phyloP scores from a whole-genome alignment of 2,888 invertebrate species.

The Periphyllus acericola region DNA sequence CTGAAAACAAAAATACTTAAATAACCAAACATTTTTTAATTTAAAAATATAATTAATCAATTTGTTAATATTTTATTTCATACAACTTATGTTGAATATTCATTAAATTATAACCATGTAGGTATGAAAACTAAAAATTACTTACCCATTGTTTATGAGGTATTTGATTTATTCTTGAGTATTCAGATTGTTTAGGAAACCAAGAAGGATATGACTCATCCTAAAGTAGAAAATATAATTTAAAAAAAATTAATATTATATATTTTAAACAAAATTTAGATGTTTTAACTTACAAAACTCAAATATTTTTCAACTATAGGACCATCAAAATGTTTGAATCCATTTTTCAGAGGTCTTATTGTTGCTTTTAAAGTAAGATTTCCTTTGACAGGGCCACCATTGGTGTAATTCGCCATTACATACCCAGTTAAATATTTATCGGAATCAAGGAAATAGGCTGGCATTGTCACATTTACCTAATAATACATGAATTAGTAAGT shows the following conservation, averaged over 20 bases:
- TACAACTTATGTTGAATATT: neutral
- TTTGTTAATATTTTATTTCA: neutral
- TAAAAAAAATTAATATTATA: neutral
- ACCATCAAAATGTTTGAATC: slow-evolving; percentile 64
- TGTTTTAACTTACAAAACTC: slow-evolving; percentile 74
- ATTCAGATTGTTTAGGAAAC: slow-evolving; percentile 73
- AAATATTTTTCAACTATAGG: slow-evolving; percentile 78
- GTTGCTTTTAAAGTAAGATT: slow-evolving; percentile 88
- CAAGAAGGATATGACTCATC: slow-evolving; percentile 85
- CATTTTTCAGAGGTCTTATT: slow-evolving; percentile 74
- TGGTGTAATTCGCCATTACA: slow-evolving; percentile 94
- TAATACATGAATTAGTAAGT: slow-evolving; percentile 62
- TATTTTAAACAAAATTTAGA: slow-evolving; percentile 60
- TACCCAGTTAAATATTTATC: slow-evolving; percentile 85
- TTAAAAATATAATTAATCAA: slow-evolving; percentile 19
- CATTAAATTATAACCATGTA: neutral
- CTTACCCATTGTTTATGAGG: slow-evolving; percentile 80
- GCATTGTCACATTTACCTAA: slow-evolving; percentile 93
- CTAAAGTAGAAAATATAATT: slow-evolving; percentile 66
- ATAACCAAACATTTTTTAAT: slow-evolving; percentile 47
- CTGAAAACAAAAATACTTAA: slow-evolving; percentile 68
- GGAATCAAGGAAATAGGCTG: slow-evolving; percentile 90
- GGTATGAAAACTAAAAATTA: slow-evolving; percentile 64
- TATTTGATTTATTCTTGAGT: slow-evolving; percentile 66
- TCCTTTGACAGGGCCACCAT: slow-evolving; percentile 88